These are phyloP conservation scores for Gonioctena quinquepunctata DNA, from an alignment of 1,140 invertebrate genomes.

Conservation along the genomic window DNA sequence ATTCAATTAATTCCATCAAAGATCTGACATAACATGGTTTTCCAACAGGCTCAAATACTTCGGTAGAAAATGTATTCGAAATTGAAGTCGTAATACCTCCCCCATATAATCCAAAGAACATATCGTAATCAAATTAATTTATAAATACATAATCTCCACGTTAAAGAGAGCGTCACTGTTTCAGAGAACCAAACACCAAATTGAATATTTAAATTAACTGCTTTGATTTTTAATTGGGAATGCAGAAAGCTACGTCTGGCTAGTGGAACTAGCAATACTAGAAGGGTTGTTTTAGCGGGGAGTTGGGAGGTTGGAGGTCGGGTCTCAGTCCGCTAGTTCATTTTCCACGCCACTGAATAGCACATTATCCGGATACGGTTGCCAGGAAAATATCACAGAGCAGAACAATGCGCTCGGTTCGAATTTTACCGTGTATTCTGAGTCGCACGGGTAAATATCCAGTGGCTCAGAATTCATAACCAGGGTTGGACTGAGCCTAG, in stretches of 20 bases:
- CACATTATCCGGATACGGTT: conserved; percentile 2
- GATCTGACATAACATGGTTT: too few relatives aligned
- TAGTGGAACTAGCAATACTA: background rate
- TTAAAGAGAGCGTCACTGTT: background rate
- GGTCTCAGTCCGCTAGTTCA: conserved; percentile 7
- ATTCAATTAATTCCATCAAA: too few relatives aligned
- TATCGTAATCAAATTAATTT: background rate
- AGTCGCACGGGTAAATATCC: too few relatives aligned
- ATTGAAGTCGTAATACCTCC: too few relatives aligned
- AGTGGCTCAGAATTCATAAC: too few relatives aligned
- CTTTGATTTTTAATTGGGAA: background rate
- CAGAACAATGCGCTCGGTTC: background rate
- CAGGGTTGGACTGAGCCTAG: too few relatives aligned
- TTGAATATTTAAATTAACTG: background rate
- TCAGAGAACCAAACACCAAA: background rate
- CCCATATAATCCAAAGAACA: too few relatives aligned
- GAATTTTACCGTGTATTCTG: background rate
- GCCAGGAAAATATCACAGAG: background rate
- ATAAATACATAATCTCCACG: background rate
- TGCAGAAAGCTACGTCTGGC: background rate
- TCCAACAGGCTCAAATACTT: too few relatives aligned
- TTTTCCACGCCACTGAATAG: conserved; percentile 17
- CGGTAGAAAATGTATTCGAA: too few relatives aligned
- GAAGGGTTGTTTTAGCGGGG: background rate
- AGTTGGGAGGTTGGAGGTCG: background rate